These are phyloP conservation scores for Philereme vetulata DNA, from an alignment of 2,888 invertebrate genomes.

Conservation along the genomic window DNA sequence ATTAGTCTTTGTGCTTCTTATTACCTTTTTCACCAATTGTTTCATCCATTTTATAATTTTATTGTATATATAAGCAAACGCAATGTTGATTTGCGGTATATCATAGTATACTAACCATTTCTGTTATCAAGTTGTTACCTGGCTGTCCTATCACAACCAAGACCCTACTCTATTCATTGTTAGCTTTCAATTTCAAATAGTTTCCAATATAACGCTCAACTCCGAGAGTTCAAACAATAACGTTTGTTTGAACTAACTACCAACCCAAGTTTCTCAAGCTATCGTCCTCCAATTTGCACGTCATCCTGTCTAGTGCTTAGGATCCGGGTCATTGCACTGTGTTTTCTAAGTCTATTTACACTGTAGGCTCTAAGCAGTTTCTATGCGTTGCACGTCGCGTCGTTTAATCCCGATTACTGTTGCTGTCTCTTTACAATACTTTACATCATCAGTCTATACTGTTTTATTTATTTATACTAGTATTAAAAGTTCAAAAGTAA, in stretches of 20 bases:
- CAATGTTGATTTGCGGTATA: too few species aligned
- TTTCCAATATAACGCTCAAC: conserved; percentile 18
- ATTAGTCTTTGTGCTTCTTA: too few species aligned
- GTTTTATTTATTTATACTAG: too few species aligned
- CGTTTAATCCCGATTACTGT: not conserved
- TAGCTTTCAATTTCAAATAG: conserved; percentile 11
- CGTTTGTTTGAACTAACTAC: not conserved
- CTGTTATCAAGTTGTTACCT: too few species aligned
- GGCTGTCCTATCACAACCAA: too few species aligned
- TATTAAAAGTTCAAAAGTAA: too few species aligned
- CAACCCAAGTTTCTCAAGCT: conserved; percentile 23
- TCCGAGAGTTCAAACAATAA: conserved; percentile 12
- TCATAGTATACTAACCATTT: too few species aligned
- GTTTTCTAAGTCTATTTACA: conserved; percentile 20
- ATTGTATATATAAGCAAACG: too few species aligned
- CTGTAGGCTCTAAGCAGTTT: conserved; percentile 10
- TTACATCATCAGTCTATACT: too few species aligned
- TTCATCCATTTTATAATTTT: too few species aligned
- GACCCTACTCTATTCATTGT: not conserved
- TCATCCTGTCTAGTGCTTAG: conserved; percentile 26
- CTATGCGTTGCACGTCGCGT: conserved; percentile 19
- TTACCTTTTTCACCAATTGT: too few species aligned
- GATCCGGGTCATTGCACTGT: conserved; percentile 30
- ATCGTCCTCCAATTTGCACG: conserved; percentile 29
- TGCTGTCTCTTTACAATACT: not conserved